Evolutionary conservation across 2,113 vertebrate genomes (phyloP), one percentile per base, ranked within the genome.

Genomic region (Arizona elegans): DNA sequence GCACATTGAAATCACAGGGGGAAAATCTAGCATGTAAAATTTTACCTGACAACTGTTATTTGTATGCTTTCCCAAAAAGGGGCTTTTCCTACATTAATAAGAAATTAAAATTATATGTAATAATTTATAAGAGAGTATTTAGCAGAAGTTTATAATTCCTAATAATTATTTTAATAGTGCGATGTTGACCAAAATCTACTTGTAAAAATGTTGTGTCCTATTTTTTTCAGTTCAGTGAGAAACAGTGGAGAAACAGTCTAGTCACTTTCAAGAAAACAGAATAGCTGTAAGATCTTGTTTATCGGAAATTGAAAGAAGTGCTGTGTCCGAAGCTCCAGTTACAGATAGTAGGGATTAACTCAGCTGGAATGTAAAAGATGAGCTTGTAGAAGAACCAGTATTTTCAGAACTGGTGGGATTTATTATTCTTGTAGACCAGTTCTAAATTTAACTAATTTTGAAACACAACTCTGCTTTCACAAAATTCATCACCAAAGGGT

Each of bases 401-500:
- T 85, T 90, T 59, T 38, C 93, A 26, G 19, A 29, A 81, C 75
- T 26, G 26, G 86, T 52, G 87, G 55, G 11, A 33, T 53, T 12
- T 50, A 38, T 88, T 53, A 11, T 21, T 88, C 86, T 62, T 0
- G 1, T 85, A 62, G 75, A 85, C 93, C 92, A 93, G 94, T 92
- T 95, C 91, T 70, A 92, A 92, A 43, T 53, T 88, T 93, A 89
- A 87, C 53, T 86, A 52, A 55, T 85, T 90, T 96, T 93, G 65
- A 93, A 94, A 53, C 53, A 87, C 92, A 62, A 87, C 59, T 81
- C n/a, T 88, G 91, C 52, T 90, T 33, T 85, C 59, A 85, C 2
- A 94, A 96, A 96, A 96, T 95, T 92, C 1, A 10, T 93, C 92
- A 94, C 85, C 92, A 38, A 8, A 93, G 95, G 93, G 95, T 93